Evolutionary conservation across 2,888 invertebrate genomes (phyloP), one percentile per base, ranked within the genome.

Genomic region (Synanthedon formicaeformis): DNA sequence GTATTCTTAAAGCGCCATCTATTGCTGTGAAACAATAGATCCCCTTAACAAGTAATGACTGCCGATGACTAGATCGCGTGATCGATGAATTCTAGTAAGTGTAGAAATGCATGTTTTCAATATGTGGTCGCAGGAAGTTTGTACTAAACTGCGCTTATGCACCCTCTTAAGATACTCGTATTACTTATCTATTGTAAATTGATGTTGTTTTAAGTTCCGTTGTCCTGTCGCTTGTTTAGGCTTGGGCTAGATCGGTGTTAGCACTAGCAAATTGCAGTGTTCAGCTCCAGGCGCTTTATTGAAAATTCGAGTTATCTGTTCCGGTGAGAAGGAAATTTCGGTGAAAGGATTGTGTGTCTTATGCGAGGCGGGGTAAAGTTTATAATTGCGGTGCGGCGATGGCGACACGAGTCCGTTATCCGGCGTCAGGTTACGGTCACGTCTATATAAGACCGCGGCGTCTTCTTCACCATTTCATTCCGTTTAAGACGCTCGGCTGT

Each of bases 401-500:
- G 73, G 66, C 69, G 68, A 68, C 65, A 63, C 69, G 72, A 79
- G 78, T 70, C 87, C 87, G 87, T 87, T 87, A 87, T 87, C 78
- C 83, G 81, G 83, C 84, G 87, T 84, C 87, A 87, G 86, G 87
- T 87, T 87, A 85, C 83, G 81, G 78, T 79, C 76, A 80, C 78
- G 87, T 87, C 87, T 87, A 87, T 87, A 87, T 78, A 87, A 87
- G 87, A 78, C 81, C 78, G 82, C 67, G 78, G 81, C 81, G 79
- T 82, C 85, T 84, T 86, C 86, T 84, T 84, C 76, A 86, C 78
- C 77, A 85, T 87, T 87, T 87, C 87, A 87, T 87, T 87, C 80
- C 78, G 87, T 84, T 82, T 81, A 75, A 79, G 81, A 77, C 84
- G 81, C 72, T 71, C 71, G 73, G 75, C 66, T 67, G 75, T 73